Conservation (phyloP, 2,113 vertebrate genomes). For the Chiloscyllium plagiosum region DNA sequence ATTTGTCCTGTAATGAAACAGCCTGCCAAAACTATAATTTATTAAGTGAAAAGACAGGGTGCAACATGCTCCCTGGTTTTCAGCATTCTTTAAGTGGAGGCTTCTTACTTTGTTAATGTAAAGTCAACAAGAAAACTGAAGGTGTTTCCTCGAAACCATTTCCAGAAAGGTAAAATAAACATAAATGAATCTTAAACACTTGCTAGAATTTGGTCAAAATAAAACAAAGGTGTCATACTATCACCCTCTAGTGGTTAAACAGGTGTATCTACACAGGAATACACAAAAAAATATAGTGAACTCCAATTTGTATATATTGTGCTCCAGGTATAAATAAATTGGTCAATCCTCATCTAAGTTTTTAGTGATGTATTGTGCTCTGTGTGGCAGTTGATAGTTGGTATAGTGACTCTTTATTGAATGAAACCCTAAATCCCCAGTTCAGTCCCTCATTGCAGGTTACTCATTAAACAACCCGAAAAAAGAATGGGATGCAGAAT, state of each 20-base stretch:
- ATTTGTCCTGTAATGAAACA: background rate
- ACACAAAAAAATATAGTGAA: background rate
- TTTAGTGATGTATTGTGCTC: background rate
- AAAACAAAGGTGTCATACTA: background rate
- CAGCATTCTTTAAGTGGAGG: background rate
- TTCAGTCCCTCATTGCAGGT: background rate
- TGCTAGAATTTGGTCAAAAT: background rate
- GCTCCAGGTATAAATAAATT: background rate
- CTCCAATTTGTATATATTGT: background rate
- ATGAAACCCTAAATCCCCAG: background rate
- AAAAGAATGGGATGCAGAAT: background rate
- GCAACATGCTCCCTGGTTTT: background rate
- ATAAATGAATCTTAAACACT: background rate
- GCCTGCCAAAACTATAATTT: background rate
- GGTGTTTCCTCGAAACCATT: background rate
- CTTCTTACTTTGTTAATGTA: background rate
- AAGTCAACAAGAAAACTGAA: background rate
- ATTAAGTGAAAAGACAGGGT: background rate
- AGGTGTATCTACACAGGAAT: background rate
- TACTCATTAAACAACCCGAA: background rate
- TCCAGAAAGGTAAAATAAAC: background rate
- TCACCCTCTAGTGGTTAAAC: conserved; percentile 13
- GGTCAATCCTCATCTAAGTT: background rate
- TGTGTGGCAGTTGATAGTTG: background rate
- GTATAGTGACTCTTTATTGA: background rate